A percentile compares a stretch with the other conserved stretches of the same genome.
phyloP scores from a whole-genome alignment of 2,888 invertebrate species.

The Eledona agricola region DNA sequence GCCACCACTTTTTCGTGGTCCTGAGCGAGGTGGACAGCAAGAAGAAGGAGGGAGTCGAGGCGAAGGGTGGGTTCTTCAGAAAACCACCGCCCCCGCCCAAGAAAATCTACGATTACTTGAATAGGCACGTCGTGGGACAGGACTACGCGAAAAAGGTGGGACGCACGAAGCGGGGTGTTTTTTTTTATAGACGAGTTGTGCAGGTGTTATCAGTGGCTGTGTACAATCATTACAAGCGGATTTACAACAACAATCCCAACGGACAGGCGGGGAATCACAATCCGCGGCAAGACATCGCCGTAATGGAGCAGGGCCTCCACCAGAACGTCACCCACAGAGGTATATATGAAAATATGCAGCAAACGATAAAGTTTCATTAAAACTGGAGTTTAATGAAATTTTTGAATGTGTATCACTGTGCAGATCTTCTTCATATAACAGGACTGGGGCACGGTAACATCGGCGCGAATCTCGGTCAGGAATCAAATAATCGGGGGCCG shows the following conservation, averaged over 20 bases:
- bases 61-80: conserved; percentile 75
- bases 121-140: conserved; percentile 97
- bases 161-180: conserved; percentile 1
- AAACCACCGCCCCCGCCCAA: conserved; percentile 96
- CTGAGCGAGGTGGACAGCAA: conserved; percentile 93
- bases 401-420: conserved; percentile 33
- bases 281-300: conserved; percentile 62
- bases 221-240: conserved; percentile 98
- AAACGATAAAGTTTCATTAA: conserved; percentile 19
- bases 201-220: conserved; percentile 94
- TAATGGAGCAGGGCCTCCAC: conserved; percentile 74
- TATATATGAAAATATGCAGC: conserved; percentile 50
- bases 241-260: conserved; percentile 88
- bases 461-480: conserved; percentile 64
- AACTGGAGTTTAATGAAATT: conserved; percentile 14
- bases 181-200: conserved; percentile 36
- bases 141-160: conserved; percentile 90
- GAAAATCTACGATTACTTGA: conserved; percentile 96
- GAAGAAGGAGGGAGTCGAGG: conserved; percentile 83
- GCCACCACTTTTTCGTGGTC: conserved; percentile 97
- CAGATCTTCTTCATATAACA: conserved; percentile 88
- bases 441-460: conserved; percentile 76
- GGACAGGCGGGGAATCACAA: conserved; percentile 57
- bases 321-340: conserved; percentile 78
- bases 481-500: conserved; percentile 46